Evolutionary conservation across 2,113 vertebrate genomes (phyloP).

Genomic region (Sciurus niger): DNA sequence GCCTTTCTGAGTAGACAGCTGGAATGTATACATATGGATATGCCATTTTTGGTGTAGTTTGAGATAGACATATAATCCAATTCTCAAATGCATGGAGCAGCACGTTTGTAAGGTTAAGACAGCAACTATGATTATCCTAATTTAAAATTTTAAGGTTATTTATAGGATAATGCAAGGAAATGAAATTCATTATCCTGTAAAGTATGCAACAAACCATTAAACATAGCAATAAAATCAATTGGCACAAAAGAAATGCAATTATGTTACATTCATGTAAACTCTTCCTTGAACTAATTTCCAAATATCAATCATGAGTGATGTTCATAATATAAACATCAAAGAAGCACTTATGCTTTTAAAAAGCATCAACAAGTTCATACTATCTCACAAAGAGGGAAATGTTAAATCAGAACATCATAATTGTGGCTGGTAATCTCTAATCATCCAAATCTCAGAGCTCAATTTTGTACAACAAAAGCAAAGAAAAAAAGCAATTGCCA

Average conservation of each 20-base stretch:
- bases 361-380: slow-evolving; percentile 38
- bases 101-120: slow-evolving; percentile 78
- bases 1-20: neutral
- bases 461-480: slow-evolving; percentile 75
- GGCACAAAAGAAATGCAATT: slow-evolving; percentile 87
- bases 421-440: slow-evolving; percentile 31
- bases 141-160: slow-evolving; percentile 88
- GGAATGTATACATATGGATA: neutral
- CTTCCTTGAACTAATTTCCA: slow-evolving; percentile 80
- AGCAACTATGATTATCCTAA: slow-evolving; percentile 86
- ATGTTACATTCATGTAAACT: slow-evolving; percentile 84
- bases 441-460: slow-evolving; percentile 24
- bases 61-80: slow-evolving; percentile 69
- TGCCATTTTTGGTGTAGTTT: neutral
- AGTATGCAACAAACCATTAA: slow-evolving; percentile 89
- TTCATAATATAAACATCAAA: slow-evolving; percentile 67
- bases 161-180: slow-evolving; percentile 87
- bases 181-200: slow-evolving; percentile 88
- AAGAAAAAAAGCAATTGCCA: slow-evolving; percentile 53
- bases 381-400: slow-evolving; percentile 50
- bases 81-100: slow-evolving; percentile 78
- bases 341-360: slow-evolving; percentile 49
- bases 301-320: slow-evolving; percentile 69
- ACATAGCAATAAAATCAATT: slow-evolving; percentile 87
- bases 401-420: slow-evolving; percentile 67